Evolutionary conservation across 2,888 invertebrate genomes (phyloP), one percentile per base, ranked within the genome.

Genomic region (Lithophane socia): DNA sequence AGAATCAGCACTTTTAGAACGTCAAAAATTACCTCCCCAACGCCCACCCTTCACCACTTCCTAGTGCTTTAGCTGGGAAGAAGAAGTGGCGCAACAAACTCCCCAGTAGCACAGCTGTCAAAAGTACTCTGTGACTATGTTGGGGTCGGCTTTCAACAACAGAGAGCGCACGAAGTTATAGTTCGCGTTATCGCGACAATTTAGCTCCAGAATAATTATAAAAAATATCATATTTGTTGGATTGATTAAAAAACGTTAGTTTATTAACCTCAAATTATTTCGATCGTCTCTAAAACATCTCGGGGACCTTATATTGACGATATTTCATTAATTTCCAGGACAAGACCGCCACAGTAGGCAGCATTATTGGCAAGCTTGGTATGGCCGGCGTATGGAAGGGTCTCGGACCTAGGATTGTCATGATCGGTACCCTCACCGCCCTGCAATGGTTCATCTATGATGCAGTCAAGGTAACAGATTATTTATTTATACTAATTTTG

Each of bases 391-490:
- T 99, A 89, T 99, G 99, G 99, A 98, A 98, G 96, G 99, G 99
- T 82, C 97, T 99, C 68, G 97, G 97, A 66, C 99, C 99, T 81
- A 98, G 99, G 97, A 99, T 99, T 91, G 97, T 99, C 89, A 99
- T 99, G 99, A 99, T 99, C 91, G 99, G 99, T 97, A 99, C 99
- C 16, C 97, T 99, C 90, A 99, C 99, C 52, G 99, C 99, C 13
- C 97, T 98, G 84, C 99, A 99, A 94, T 99, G 99, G 99, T 99
- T 99, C 97, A 99, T 99, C 96, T 99, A 99, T 90, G 99, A 99
- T 92, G 99, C 98, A n/a, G 99, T 99, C 84, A 99, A 99, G 97
- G 99, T 98, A 84, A 47, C 0, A 49, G 37, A 29, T 49, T 16
- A n/a, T 67, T 52, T 73, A 37, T 16, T 44, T 0, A 7, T 21